Evolutionary conservation across 2,797 vertebrate genomes (phyloP).

Genomic region (Lepilemur septentrionalis): DNA sequence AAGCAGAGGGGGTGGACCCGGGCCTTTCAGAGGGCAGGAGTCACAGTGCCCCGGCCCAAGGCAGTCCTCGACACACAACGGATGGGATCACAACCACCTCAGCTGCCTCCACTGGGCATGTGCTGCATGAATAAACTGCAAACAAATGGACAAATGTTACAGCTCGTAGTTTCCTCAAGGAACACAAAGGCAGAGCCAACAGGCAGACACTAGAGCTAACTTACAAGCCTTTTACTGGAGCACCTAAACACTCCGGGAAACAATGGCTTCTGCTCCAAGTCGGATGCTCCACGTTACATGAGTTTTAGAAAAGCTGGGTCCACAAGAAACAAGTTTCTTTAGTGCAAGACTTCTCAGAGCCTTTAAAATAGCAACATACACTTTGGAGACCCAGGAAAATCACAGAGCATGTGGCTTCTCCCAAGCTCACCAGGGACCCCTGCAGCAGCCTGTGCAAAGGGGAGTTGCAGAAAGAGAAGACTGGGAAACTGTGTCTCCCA

Average conservation of each 20-base stretch:
- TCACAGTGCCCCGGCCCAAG: neutral
- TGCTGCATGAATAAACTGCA: neutral
- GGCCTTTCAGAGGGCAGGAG: neutral
- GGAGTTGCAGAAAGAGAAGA: neutral
- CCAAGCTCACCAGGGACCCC: neutral
- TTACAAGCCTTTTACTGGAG: neutral
- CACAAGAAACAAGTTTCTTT: neutral
- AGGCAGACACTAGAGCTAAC: neutral
- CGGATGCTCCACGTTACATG: neutral
- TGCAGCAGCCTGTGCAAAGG: neutral
- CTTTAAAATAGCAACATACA: neutral
- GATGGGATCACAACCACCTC: rapidly evolving
- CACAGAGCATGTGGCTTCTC: neutral
- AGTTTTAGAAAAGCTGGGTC: neutral
- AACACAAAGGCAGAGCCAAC: neutral
- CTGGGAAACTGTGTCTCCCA: neutral
- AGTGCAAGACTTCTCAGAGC: neutral
- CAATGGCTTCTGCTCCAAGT: rapidly evolving
- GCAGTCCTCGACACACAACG: rapidly evolving
- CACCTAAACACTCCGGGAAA: neutral
- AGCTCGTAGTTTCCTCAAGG: neutral
- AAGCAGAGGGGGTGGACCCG: neutral
- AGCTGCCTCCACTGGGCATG: neutral
- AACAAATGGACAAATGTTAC: neutral
- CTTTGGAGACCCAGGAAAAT: neutral